Evolutionary conservation across 2,113 vertebrate species (phyloP).

Genomic region (Lepidothrix coronata): DNA sequence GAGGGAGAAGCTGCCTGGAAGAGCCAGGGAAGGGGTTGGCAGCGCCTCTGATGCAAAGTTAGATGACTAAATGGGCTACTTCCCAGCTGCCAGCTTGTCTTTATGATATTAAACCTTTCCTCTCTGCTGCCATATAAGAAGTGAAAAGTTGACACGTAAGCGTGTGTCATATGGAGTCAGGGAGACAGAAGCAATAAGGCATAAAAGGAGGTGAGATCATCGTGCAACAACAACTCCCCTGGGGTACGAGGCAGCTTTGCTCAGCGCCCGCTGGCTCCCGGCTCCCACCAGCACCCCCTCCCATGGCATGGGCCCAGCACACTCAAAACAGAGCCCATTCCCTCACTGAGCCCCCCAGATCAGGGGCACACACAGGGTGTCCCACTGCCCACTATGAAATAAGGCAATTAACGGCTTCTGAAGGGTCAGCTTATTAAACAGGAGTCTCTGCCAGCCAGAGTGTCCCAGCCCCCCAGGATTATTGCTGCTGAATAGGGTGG

Average conservation of each 20-base stretch:
- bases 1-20: neutral
- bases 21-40: neutral
- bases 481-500: neutral
- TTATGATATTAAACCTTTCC: neutral
- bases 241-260: neutral
- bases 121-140: slow-evolving; percentile 33
- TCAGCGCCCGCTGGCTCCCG: neutral
- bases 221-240: neutral
- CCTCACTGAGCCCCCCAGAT: fast-evolving
- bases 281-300: neutral
- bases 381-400: fast-evolving
- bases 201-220: slow-evolving; percentile 65
- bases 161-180: slow-evolving; percentile 39
- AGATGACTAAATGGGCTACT: slow-evolving; percentile 41
- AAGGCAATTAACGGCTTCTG: neutral
- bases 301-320: fast-evolving
- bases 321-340: neutral
- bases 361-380: neutral
- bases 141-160: slow-evolving; percentile 47
- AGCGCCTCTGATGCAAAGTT: slow-evolving; percentile 1
- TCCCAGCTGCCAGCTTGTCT: slow-evolving; percentile 37
- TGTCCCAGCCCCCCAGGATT: neutral
- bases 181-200: slow-evolving; percentile 66
- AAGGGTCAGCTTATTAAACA: neutral
- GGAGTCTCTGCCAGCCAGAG: neutral